A percentile compares a stretch with the other conserved stretches of the same genome.
phyloP scores from a whole-genome alignment of 2,888 invertebrate species.

The Aspidiotus destructor region DNA sequence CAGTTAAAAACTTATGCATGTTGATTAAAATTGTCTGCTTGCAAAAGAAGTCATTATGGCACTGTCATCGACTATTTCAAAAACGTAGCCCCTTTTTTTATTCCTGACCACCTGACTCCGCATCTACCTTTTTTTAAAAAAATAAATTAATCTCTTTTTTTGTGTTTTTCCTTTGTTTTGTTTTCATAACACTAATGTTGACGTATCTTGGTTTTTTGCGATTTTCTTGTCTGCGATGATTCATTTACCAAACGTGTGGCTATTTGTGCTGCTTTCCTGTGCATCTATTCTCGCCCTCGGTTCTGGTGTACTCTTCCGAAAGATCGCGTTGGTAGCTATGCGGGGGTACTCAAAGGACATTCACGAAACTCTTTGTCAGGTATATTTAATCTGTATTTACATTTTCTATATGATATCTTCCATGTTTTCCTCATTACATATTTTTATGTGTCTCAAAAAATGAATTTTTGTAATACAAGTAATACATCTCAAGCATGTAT shows the following conservation, averaged over 20 bases:
- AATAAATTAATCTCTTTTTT: neutral
- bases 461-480: conserved; percentile 2
- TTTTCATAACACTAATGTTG: conserved; percentile 13
- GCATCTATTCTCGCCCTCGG: conserved; percentile 28
- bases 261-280: conserved; percentile 31
- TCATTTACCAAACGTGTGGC: conserved; percentile 29
- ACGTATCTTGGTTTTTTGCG: conserved; percentile 20
- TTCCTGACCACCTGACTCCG: too few species aligned
- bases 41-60: too few species aligned
- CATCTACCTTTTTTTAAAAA: too few species aligned
- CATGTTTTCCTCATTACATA: neutral
- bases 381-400: conserved; percentile 45
- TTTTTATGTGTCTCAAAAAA: neutral
- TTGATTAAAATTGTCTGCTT: too few species aligned
- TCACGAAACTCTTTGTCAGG: conserved; percentile 77
- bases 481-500: neutral
- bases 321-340: conserved; percentile 56
- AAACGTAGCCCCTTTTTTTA: too few species aligned
- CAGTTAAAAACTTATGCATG: too few species aligned
- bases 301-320: conserved; percentile 34
- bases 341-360: conserved; percentile 79
- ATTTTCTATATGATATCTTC: neutral
- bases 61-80: too few species aligned
- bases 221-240: conserved; percentile 25
- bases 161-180: conserved; percentile 7